phyloP scores from a whole-genome alignment of 2,797 vertebrate genomes.

The Gymnoscopelus braueri region DNA sequence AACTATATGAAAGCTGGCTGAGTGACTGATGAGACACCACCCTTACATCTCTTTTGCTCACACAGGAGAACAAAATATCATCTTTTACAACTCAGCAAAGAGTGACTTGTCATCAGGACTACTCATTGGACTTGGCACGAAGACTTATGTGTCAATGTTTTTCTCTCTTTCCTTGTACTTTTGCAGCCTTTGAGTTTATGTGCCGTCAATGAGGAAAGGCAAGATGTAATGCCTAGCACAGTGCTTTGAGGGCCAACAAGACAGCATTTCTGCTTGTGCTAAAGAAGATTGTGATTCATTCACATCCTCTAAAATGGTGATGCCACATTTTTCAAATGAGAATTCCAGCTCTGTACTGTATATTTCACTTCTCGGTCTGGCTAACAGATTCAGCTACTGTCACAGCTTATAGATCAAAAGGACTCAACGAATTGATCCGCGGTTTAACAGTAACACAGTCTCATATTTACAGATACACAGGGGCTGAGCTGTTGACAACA shows the following conservation, averaged over 20 bases:
- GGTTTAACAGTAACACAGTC: constrained; percentile 25
- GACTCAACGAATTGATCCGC: constrained; percentile 11
- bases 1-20: constrained; percentile 38
- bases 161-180: constrained; percentile 11
- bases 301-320: constrained; percentile 12
- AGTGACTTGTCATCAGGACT: constrained; percentile 28
- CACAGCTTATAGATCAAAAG: constrained; percentile 56
- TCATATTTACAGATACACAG: constrained; percentile 5
- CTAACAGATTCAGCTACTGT: constrained; percentile 56
- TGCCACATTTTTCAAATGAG: constrained; percentile 45
- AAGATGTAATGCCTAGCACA: constrained; percentile 24
- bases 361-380: constrained; percentile 40
- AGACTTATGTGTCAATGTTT: constrained; percentile 27
- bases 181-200: constrained; percentile 27
- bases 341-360: constrained; percentile 28
- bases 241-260: constrained; percentile 18
- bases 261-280: constrained; percentile 22
- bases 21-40: constrained; percentile 45
- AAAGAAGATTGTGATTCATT: constrained; percentile 32
- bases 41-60: constrained; percentile 33
- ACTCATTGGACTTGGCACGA: constrained; percentile 16
- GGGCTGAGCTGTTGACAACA: constrained; percentile 10
- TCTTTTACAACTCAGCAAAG: constrained; percentile 21
- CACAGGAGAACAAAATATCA: constrained; percentile 33
- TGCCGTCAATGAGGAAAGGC: constrained; percentile 37